A percentile compares a stretch with the other conserved stretches of the same genome.
These are phyloP conservation scores for Bufo gargarizans DNA, from an alignment of 2,113 vertebrate genomes.

Conservation along the genomic window DNA sequence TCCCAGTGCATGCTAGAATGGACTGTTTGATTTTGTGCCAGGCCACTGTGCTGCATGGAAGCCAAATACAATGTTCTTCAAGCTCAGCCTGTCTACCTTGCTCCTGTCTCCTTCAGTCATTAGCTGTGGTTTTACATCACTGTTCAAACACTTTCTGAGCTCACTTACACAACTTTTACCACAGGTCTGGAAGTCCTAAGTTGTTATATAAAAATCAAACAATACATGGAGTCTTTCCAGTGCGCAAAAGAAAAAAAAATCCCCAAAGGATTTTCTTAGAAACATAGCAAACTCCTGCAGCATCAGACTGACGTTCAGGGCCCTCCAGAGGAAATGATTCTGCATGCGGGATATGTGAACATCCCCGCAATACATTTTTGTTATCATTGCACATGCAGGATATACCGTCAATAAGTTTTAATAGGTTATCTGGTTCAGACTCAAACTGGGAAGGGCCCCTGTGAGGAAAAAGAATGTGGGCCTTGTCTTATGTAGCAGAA, in stretches of 20 bases:
- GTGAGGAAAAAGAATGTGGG: no score
- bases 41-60: slow-evolving; percentile 75
- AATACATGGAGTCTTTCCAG: slow-evolving; percentile 57
- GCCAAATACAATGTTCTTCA: slow-evolving; percentile 82
- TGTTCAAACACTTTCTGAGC: slow-evolving; percentile 72
- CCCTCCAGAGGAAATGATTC: no score
- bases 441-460: no score
- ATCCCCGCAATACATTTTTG: no score
- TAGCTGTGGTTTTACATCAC: slow-evolving; percentile 81
- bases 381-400: no score
- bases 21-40: slow-evolving; percentile 78
- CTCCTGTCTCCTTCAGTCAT: slow-evolving; percentile 80
- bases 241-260: neutral
- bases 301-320: no score
- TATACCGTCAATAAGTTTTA: no score
- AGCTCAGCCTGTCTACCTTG: slow-evolving; percentile 77
- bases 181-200: slow-evolving; percentile 68
- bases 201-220: slow-evolving; percentile 67
- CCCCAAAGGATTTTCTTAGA: neutral
- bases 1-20: slow-evolving; percentile 77
- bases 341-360: no score
- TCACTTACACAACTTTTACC: slow-evolving; percentile 40
- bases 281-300: neutral
- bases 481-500: no score
- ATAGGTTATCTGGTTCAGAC: no score